Base-by-base conservation (phyloP, 2,888 invertebrate genomes). In the Cheilosia grossa region DNA sequence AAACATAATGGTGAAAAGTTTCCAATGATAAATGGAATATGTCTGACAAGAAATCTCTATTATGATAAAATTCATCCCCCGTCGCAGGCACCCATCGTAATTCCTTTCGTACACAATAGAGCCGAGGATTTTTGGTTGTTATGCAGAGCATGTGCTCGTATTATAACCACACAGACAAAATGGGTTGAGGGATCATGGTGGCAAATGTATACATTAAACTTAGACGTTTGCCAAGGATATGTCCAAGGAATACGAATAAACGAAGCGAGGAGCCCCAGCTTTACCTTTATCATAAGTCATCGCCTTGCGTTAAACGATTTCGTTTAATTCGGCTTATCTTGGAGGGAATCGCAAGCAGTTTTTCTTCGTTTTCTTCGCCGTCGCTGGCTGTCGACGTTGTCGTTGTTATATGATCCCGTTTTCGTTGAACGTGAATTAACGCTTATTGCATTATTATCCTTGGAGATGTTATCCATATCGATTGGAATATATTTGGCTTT, bases 371-470 rank as follows among this genome's bases (percentile, higher is more conserved):
- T 72, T 72, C 42, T 51, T 47, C 17, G 30, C 17, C 37, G 33
- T 33, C 21, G 54, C 5, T 27, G 37, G 37, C 5, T 27, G 44
- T 42, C 17, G 69, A 9, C 66, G 54, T 66, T 80, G 74, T 64
- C 49, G 58, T 74, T 61, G 33, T 33, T 58, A 30, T 51, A 49
- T 54, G 67, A 78, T 82, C 82, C 73, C 78, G 53, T 73, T 82
- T 56, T 58, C 78, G 67, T 69, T 74, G 74, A 83, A 83, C 83
- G 79, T 83, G 80, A 83, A 83, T 83, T 83, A 83, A 83, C 83
- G 83, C 83, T 83, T 83, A 83, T 83, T 79, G 83, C 83, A 83
- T 83, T 79, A 83, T 83, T 79, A 83, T 79, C 83, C 79, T 74
- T 83, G 74, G 79, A 79, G 83, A 83, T 83, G 64, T 69, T 30